A percentile compares a stretch with the other conserved stretches of the same genome.
These are phyloP conservation scores for Brachypodius melanocephalos DNA, from an alignment of 2,113 vertebrate species.

Conservation along the genomic window DNA sequence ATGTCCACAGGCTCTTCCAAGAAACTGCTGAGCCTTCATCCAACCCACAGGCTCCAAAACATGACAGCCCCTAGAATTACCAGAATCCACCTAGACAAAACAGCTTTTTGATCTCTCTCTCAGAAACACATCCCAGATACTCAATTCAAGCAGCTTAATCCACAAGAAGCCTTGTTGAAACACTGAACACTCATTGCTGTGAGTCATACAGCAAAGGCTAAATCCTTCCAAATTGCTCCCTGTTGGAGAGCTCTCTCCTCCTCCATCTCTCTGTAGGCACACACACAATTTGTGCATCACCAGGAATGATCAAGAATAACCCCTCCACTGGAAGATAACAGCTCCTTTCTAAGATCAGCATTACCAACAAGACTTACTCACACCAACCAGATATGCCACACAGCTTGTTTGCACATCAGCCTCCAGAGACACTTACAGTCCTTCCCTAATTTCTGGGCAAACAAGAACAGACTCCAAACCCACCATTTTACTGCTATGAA, in stretches of 20 bases:
- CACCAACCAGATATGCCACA: neutral
- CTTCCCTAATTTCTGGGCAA: neutral
- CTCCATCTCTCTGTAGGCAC: neutral
- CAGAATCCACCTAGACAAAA: neutral
- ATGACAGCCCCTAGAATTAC: neutral
- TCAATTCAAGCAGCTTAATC: neutral
- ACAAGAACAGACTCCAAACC: neutral
- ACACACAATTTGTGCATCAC: neutral
- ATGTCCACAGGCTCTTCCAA: neutral
- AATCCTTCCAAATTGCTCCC: neutral
- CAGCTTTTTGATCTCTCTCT: neutral
- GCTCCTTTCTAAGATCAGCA: neutral
- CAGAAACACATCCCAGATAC: neutral
- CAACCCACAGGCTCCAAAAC: neutral
- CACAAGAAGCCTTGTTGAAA: neutral
- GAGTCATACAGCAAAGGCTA: neutral
- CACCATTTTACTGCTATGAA: neutral
- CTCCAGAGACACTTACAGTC: neutral
- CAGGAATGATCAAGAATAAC: neutral
- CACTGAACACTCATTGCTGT: neutral
- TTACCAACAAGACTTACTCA: neutral
- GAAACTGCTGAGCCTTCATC: neutral
- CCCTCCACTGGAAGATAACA: neutral
- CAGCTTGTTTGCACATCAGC: neutral
- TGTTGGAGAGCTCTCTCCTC: neutral